Percentiles rank a stretch among this genome's conserved stretches.
phyloP scores from a whole-genome alignment of 2,113 vertebrate genomes.

The Pomatorhinus ruficollis region DNA sequence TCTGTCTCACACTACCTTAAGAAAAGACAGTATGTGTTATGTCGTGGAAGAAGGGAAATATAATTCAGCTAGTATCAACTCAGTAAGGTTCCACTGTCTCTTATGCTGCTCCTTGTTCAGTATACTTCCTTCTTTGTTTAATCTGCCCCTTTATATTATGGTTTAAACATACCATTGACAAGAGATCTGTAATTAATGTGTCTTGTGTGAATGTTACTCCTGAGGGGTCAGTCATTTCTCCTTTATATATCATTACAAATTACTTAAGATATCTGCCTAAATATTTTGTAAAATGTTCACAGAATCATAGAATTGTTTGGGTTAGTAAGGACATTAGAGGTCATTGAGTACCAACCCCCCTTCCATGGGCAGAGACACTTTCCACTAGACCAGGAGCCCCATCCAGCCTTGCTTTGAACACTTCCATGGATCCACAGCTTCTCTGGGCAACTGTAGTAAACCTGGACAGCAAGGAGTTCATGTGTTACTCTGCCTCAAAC shows the following conservation, averaged over 20 bases:
- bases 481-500: neutral
- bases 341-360: neutral
- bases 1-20: neutral
- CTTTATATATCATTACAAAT: neutral
- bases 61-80: neutral
- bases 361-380: neutral
- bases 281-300: neutral
- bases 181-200: constrained; percentile 58
- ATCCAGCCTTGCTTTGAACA: neutral
- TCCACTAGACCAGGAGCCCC: neutral
- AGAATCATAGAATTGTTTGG: neutral
- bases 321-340: neutral
- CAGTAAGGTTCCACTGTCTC: neutral
- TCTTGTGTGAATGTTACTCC: neutral
- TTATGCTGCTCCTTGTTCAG: neutral
- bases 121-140: neutral
- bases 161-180: constrained; percentile 26
- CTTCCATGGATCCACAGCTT: neutral
- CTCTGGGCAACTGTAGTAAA: neutral
- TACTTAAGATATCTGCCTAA: neutral
- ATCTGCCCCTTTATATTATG: neutral
- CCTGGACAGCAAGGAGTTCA: neutral
- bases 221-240: neutral
- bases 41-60: neutral
- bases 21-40: neutral